Conservation (phyloP, 2,888 invertebrate genomes). For the Pasiphila rectangulata region DNA sequence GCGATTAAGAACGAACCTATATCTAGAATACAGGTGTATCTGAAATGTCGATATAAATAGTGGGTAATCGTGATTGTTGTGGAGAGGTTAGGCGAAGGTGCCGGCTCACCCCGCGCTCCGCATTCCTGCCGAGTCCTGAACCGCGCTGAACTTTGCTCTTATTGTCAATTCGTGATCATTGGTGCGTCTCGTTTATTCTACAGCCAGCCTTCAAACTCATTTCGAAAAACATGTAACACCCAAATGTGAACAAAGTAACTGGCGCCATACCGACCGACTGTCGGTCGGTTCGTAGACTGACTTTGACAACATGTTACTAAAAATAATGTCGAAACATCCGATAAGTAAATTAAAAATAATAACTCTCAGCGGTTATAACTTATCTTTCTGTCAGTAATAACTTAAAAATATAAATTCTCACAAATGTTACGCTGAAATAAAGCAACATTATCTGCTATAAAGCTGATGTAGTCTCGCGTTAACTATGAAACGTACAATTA, state of each 20-base stretch:
- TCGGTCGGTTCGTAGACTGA: too few species aligned
- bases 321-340: background rate
- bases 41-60: conserved; percentile 69
- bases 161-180: conserved; percentile 77
- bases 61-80: conserved; percentile 71
- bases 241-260: too few species aligned
- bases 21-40: conserved; percentile 49
- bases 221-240: background rate
- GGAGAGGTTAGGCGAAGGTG: conserved; percentile 59
- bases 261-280: too few species aligned
- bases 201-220: conserved; percentile 22
- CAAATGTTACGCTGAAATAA: background rate
- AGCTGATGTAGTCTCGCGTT: conserved; percentile 8
- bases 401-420: background rate
- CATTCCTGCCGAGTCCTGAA: conserved; percentile 77
- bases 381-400: background rate
- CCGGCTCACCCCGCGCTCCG: conserved; percentile 58
- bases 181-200: conserved; percentile 66
- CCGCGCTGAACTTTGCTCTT: conserved; percentile 79
- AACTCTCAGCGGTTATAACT: background rate
- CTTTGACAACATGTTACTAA: too few species aligned
- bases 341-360: conserved; percentile 3
- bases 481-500: conserved; percentile 2
- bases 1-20: conserved; percentile 42
- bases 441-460: background rate